phyloP scores from a whole-genome alignment of 2,113 vertebrate species.

The Todiramphus saurophagus region DNA sequence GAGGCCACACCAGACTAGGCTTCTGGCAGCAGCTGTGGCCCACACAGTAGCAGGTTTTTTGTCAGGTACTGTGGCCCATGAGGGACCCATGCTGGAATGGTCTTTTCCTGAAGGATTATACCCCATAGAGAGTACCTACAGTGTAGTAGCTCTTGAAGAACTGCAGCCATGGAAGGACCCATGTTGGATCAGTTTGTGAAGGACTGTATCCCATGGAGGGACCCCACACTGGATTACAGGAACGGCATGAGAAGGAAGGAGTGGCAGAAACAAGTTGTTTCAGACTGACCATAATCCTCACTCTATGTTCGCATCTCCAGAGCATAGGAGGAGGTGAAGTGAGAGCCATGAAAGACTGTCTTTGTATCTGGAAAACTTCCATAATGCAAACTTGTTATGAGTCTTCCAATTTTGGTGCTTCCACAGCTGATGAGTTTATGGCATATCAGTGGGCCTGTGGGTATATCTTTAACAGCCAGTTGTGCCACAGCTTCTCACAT shows the following conservation, averaged over 20 bases:
- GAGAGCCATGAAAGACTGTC: neutral
- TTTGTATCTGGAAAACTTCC: neutral
- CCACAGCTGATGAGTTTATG: neutral
- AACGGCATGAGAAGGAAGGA: neutral
- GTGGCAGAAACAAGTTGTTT: neutral
- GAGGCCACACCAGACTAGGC: no score
- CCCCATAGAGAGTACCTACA: neutral
- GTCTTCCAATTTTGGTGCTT: neutral
- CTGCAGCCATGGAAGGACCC: neutral
- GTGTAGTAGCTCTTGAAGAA: neutral
- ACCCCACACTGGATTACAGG: rapidly evolving
- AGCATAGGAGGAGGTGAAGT: neutral
- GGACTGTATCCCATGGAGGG: rapidly evolving
- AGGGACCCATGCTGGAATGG: neutral
- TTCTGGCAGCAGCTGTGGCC: neutral
- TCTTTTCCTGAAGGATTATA: neutral
- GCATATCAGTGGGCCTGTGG: neutral
- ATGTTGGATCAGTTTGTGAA: neutral
- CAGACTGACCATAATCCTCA: no score
- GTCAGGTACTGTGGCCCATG: neutral
- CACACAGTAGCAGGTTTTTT: neutral
- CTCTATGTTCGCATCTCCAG: rapidly evolving
- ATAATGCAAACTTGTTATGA: neutral
- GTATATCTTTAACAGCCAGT: neutral
- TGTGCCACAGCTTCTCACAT: neutral